Conservation (phyloP, 2,888 invertebrate genomes). For the Dendrolimus pini region DNA sequence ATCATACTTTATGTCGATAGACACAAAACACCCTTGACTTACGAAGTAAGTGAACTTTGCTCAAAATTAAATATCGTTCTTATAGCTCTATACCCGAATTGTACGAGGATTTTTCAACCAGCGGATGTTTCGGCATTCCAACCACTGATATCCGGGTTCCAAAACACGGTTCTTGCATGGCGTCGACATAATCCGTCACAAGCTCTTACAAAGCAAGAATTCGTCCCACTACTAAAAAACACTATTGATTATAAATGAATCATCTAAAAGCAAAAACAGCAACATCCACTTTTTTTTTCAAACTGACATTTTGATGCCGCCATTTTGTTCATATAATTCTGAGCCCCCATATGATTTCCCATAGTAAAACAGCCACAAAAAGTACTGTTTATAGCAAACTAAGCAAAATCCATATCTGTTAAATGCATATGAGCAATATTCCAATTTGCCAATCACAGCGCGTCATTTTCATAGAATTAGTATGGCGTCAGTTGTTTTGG, state of each 20-base stretch:
- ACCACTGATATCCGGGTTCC: constrained; percentile 6
- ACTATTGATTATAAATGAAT: constrained; percentile 3
- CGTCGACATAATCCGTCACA: constrained; percentile 1
- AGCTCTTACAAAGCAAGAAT: background rate
- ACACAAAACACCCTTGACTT: constrained; percentile 5
- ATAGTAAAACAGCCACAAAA: constrained; percentile 6
- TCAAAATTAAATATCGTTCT: constrained; percentile 2
- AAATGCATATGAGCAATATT: constrained; percentile 10
- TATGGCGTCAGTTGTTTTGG: background rate
- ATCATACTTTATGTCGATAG: constrained; percentile 8
- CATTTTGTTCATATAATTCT: constrained; percentile 1
- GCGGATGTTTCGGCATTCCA: constrained; percentile 5
- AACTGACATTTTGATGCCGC: constrained; percentile 2
- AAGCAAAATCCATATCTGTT: constrained; percentile 6
- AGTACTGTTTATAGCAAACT: constrained; percentile 6
- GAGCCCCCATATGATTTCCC: no score
- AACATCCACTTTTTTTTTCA: constrained; percentile 4
- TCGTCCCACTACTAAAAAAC: constrained; percentile 7
- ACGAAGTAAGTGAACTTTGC: constrained; percentile 4
- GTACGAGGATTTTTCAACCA: constrained; percentile 5
- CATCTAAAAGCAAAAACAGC: constrained; percentile 3
- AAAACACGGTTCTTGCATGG: constrained; percentile 5
- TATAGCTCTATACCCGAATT: constrained; percentile 6
- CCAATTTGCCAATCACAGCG: constrained; percentile 9
- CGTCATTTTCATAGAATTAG: background rate